Conservation (phyloP, 1,140 invertebrate genomes). For the Drosophila mauritiana region DNA sequence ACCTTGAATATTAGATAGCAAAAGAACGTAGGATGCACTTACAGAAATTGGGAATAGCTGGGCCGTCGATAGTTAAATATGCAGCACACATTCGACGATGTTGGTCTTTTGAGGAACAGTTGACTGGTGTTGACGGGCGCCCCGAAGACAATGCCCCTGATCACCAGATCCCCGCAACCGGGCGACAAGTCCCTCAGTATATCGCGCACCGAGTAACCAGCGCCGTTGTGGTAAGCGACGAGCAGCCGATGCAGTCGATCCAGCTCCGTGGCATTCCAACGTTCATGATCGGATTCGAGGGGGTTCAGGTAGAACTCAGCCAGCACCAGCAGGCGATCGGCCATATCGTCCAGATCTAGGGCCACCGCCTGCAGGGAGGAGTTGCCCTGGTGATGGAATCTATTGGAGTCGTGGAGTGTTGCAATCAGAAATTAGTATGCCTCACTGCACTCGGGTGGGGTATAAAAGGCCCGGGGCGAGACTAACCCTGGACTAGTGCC, state of each 20-base stretch:
- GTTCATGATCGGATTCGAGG: conserved; percentile 35
- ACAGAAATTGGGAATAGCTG: conserved; percentile 63
- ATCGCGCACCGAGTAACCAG: conserved; percentile 65
- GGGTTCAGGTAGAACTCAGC: conserved; percentile 66
- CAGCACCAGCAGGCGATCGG: conserved; percentile 58
- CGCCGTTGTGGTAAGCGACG: conserved; percentile 58
- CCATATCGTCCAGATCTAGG: conserved; percentile 49
- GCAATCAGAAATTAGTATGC: conserved; percentile 57
- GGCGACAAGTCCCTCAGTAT: conserved; percentile 69
- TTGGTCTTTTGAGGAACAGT: conserved; percentile 66
- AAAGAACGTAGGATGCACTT: not conserved
- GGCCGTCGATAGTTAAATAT: conserved; percentile 75
- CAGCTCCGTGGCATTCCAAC: conserved; percentile 46
- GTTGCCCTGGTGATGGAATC: conserved; percentile 67
- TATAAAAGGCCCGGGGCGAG: conserved; percentile 28
- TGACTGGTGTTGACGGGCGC: conserved; percentile 58
- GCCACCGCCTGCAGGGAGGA: conserved; percentile 36
- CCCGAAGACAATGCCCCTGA: conserved; percentile 69
- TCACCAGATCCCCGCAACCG: conserved; percentile 68
- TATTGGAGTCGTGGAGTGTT: conserved; percentile 23
- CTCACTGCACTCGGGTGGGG: conserved; percentile 19
- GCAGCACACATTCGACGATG: conserved; percentile 76
- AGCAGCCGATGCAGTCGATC: conserved; percentile 62
- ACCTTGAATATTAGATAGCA: not conserved
- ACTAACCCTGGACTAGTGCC: conserved; percentile 21